phyloP scores from a whole-genome alignment of 1,140 invertebrate species.

The Drosophila pachea region DNA sequence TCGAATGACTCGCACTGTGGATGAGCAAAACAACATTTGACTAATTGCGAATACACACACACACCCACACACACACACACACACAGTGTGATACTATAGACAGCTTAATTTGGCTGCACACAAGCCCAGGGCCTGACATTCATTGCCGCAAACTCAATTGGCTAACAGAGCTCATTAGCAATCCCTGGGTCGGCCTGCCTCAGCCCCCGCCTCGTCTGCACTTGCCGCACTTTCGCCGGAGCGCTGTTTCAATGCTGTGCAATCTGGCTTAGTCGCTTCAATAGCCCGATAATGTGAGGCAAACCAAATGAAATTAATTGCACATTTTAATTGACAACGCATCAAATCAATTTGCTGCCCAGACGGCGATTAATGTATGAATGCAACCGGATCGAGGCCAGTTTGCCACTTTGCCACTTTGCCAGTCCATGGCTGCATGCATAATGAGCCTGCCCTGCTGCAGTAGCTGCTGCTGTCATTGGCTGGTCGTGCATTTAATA shows the following conservation, averaged over 20 bases:
- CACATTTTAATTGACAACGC: constrained; percentile 76
- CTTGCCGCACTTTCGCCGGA: neutral
- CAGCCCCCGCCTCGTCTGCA: constrained; percentile 9
- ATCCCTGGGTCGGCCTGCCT: too few relatives aligned
- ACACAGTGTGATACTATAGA: constrained; percentile 53
- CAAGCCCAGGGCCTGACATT: constrained; percentile 9
- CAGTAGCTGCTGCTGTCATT: neutral
- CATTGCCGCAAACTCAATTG: constrained; percentile 68
- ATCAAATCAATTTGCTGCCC: constrained; percentile 73
- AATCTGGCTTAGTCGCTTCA: constrained; percentile 16
- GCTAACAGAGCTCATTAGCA: constrained; percentile 73
- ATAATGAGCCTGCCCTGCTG: constrained; percentile 40
- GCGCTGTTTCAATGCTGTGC: neutral
- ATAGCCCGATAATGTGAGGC: constrained; percentile 64
- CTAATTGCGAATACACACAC: constrained; percentile 60
- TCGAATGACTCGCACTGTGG: constrained; percentile 19
- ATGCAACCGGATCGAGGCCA: constrained; percentile 38
- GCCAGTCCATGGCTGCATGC: constrained; percentile 39
- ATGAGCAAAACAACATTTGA: constrained; percentile 57
- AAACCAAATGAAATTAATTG: constrained; percentile 74
- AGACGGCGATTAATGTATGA: constrained; percentile 64
- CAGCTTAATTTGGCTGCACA: constrained; percentile 55
- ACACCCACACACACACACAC: too few relatives aligned
- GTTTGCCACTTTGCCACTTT: constrained; percentile 25
- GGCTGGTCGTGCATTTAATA: constrained; percentile 29